phyloP scores from a whole-genome alignment of 2,888 invertebrate genomes.

The Scrobipalpa atriplicella region DNA sequence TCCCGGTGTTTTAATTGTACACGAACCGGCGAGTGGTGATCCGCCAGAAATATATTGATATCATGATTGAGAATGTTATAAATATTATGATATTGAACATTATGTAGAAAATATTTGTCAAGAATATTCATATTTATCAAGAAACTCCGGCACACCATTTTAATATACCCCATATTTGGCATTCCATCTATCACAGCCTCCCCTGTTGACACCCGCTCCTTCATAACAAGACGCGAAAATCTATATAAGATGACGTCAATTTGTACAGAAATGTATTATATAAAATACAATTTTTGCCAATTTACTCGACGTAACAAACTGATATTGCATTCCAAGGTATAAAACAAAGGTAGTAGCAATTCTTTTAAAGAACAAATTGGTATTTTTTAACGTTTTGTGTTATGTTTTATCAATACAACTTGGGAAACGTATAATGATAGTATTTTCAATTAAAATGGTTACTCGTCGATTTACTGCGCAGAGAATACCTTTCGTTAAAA shows the following conservation, averaged over 20 bases:
- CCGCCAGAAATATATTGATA: background rate
- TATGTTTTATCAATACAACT: too few species aligned
- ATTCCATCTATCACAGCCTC: background rate
- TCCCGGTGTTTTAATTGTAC: too few species aligned
- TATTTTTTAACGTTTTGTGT: too few species aligned
- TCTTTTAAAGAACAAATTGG: too few species aligned
- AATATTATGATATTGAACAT: background rate
- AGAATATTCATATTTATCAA: background rate
- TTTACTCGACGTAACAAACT: background rate
- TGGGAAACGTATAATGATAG: too few species aligned
- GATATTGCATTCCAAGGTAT: too few species aligned
- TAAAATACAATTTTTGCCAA: background rate
- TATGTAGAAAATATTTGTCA: background rate
- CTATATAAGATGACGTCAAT: background rate
- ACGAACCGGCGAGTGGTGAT: too few species aligned
- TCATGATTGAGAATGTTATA: background rate
- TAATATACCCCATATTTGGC: slow-evolving; percentile 9
- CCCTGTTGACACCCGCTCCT: slow-evolving; percentile 3
- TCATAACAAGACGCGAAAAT: slow-evolving; percentile 11
- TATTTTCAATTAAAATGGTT: too few species aligned
- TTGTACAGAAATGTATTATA: background rate
- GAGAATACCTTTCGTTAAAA: too few species aligned
- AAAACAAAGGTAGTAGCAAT: too few species aligned
- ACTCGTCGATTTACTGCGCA: too few species aligned
- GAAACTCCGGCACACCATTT: background rate